A percentile compares a stretch with the other conserved stretches of the same genome.
phyloP scores from a whole-genome alignment of 1,140 invertebrate genomes.

The Gryon sp. region DNA sequence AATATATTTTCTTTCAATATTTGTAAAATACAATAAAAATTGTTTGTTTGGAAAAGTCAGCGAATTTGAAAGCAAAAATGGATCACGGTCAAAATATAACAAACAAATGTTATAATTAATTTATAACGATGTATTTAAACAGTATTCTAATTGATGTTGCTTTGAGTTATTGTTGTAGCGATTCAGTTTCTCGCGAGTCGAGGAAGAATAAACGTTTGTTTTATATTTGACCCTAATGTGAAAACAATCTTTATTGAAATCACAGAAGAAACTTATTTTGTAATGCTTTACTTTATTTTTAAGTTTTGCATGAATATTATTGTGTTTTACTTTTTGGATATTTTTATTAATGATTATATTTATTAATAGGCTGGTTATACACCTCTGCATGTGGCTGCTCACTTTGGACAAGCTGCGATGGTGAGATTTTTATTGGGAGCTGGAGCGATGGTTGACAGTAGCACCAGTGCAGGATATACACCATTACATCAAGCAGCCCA shows the following conservation, averaged over 20 bases:
- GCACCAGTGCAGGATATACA: constrained; percentile 94
- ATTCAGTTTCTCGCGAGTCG: not conserved
- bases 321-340: too few species aligned
- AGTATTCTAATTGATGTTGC: constrained; percentile 28
- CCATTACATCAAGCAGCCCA: constrained; percentile 98
- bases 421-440: constrained; percentile 94
- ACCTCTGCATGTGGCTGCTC: constrained; percentile 96
- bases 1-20: too few species aligned
- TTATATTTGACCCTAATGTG: not conserved
- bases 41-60: too few species aligned
- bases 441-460: constrained; percentile 85
- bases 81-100: not conserved
- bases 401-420: constrained; percentile 98
- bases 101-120: constrained; percentile 31
- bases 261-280: too few species aligned
- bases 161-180: not conserved
- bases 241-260: too few species aligned
- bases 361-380: constrained; percentile 91
- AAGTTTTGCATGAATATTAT: too few species aligned
- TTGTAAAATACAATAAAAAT: too few species aligned
- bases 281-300: too few species aligned
- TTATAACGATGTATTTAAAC: constrained; percentile 27
- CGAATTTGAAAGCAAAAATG: too few species aligned
- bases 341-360: not conserved
- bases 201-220: constrained; percentile 19